Conservation (phyloP, 2,888 invertebrate genomes). For the Blastobasis lacticolella region DNA sequence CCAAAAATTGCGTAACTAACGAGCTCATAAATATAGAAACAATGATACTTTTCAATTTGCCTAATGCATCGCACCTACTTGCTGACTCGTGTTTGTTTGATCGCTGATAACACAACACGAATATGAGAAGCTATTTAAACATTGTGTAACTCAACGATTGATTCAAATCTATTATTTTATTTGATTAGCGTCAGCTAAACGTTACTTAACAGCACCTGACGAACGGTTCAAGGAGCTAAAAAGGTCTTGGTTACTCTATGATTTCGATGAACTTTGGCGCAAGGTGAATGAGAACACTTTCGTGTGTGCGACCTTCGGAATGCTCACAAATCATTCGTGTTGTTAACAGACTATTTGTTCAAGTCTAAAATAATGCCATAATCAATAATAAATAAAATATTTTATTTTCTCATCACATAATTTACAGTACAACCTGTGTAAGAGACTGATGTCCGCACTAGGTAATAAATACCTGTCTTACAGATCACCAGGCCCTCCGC, state of each 20-base stretch:
- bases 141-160: slow-evolving; percentile 3
- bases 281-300: slow-evolving; percentile 35
- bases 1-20: background rate
- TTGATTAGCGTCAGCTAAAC: slow-evolving; percentile 11
- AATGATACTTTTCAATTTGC: slow-evolving; percentile 7
- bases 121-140: slow-evolving; percentile 6
- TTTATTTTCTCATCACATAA: too few relatives aligned
- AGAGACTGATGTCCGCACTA: too few relatives aligned
- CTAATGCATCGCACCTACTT: slow-evolving; percentile 5
- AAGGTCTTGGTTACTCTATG: slow-evolving; percentile 43
- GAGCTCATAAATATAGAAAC: background rate
- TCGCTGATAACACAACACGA: slow-evolving; percentile 8
- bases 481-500: too few relatives aligned
- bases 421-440: too few relatives aligned
- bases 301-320: too few relatives aligned
- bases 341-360: too few relatives aligned
- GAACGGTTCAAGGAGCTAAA: slow-evolving; percentile 26
- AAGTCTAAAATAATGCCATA: too few relatives aligned
- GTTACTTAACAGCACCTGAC: slow-evolving; percentile 12
- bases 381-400: too few relatives aligned
- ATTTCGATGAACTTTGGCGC: slow-evolving; percentile 39
- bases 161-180: slow-evolving; percentile 7
- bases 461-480: too few relatives aligned
- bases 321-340: too few relatives aligned
- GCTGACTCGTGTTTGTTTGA: slow-evolving; percentile 5